A percentile compares a stretch with the other conserved stretches of the same genome.
Conservation (phyloP, 2,888 invertebrate species). For the Fabriciana adippe region DNA sequence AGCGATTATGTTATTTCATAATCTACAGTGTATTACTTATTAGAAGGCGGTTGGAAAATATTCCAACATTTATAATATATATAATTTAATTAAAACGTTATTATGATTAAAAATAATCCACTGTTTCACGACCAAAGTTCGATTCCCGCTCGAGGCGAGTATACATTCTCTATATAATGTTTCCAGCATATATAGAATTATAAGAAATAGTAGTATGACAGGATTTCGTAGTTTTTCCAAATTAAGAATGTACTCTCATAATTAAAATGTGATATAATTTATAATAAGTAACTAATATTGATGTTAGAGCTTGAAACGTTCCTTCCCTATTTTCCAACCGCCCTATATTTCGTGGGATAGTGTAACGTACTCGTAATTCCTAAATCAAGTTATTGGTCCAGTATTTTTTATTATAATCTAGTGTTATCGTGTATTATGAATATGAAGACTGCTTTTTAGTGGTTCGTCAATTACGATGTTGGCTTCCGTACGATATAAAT, state of each 20-base stretch:
- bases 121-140: neutral
- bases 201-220: neutral
- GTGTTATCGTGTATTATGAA: constrained; percentile 57
- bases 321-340: constrained; percentile 12
- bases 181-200: neutral
- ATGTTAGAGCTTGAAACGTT: neutral
- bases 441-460: constrained; percentile 77
- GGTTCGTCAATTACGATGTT: constrained; percentile 72
- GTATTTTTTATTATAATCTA: constrained; percentile 73
- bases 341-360: constrained; percentile 13
- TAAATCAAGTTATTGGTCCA: constrained; percentile 75
- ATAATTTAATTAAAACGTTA: too few relatives aligned
- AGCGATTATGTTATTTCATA: constrained; percentile 11
- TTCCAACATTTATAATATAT: neutral
- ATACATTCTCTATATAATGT: neutral
- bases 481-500: constrained; percentile 48
- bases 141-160: neutral
- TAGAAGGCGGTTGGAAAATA: constrained; percentile 6
- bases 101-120: neutral
- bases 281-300: neutral
- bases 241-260: constrained; percentile 1
- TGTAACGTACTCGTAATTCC: constrained; percentile 57
- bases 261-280: constrained; percentile 13
- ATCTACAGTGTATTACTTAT: neutral
- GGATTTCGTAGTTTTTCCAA: neutral